phyloP scores from a whole-genome alignment of 2,888 invertebrate species.

The Ischnus inquisitorius region DNA sequence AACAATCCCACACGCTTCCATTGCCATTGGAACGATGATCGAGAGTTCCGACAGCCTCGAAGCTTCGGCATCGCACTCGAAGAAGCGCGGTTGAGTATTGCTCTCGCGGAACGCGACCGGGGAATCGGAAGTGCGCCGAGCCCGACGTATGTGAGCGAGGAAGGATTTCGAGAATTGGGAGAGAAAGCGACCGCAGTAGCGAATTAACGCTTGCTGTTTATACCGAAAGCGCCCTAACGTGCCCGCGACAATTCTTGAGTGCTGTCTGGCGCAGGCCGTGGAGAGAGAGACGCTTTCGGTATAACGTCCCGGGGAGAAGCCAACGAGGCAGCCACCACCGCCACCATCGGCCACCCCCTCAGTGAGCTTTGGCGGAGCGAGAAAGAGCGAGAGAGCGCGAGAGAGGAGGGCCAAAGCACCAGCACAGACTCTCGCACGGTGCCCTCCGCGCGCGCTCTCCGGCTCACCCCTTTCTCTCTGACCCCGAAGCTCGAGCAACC shows the following conservation, averaged over 20 bases:
- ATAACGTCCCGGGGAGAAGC: slow-evolving; percentile 69
- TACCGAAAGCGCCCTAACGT: slow-evolving; percentile 84
- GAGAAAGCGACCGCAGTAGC: slow-evolving; percentile 44
- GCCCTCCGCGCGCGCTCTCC: slow-evolving; percentile 70
- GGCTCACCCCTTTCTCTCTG: slow-evolving; percentile 76
- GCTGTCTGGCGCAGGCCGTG: slow-evolving; percentile 84
- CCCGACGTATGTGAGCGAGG: slow-evolving; percentile 66
- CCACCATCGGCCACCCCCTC: too few relatives aligned
- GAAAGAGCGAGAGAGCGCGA: too few relatives aligned
- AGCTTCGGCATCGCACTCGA: background rate
- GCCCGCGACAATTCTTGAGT: slow-evolving; percentile 85
- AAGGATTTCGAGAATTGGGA: slow-evolving; percentile 61
- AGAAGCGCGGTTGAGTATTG: background rate
- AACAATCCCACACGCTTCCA: background rate
- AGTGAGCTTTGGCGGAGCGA: slow-evolving; percentile 59
- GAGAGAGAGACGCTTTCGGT: slow-evolving; percentile 69
- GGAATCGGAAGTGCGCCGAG: slow-evolving; percentile 65
- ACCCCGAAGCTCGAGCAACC: slow-evolving; percentile 82
- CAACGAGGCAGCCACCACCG: slow-evolving; percentile 59
- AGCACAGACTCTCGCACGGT: slow-evolving; percentile 59
- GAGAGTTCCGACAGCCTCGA: background rate
- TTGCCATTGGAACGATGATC: background rate
- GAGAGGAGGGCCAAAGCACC: slow-evolving; percentile 51
- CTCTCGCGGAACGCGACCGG: slow-evolving; percentile 11
- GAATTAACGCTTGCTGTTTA: slow-evolving; percentile 83